Conservation (phyloP, 2,113 vertebrate genomes). For the Otus sunia region DNA sequence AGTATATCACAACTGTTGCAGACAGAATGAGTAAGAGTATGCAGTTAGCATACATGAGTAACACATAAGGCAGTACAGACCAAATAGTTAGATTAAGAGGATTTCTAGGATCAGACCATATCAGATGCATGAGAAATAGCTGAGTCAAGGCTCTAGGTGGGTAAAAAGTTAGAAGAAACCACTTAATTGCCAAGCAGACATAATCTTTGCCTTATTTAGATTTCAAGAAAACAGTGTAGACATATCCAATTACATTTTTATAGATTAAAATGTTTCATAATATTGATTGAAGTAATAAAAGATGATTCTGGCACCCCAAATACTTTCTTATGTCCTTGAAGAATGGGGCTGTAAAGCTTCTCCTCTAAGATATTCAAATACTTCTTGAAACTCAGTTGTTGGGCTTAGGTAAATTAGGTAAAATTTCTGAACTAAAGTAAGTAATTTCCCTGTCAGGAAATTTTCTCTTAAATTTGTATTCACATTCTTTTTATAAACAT, state of each 20-base stretch:
- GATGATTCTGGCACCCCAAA: neutral
- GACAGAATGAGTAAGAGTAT: neutral
- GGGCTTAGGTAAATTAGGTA: neutral
- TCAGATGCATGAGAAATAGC: neutral
- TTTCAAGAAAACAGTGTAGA: neutral
- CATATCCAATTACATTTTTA: neutral
- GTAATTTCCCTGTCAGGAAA: neutral
- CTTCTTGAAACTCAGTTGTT: neutral
- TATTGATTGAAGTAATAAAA: slow-evolving; percentile 15
- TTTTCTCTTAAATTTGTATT: neutral
- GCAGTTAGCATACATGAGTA: neutral
- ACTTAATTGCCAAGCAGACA: neutral
- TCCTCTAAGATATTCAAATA: neutral
- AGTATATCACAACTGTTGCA: neutral
- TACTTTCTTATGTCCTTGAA: neutral
- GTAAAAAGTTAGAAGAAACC: neutral
- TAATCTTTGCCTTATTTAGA: neutral
- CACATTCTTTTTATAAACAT: neutral
- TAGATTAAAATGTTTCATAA: neutral
- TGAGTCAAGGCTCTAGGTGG: neutral
- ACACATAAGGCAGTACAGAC: neutral
- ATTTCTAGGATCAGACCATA: neutral
- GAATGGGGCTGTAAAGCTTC: neutral
- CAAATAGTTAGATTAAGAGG: neutral
- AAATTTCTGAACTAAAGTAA: neutral